Percentiles rank a stretch among this genome's conserved stretches.
phyloP scores from a whole-genome alignment of 2,797 vertebrate species.

The Carcharodon carcharias region DNA sequence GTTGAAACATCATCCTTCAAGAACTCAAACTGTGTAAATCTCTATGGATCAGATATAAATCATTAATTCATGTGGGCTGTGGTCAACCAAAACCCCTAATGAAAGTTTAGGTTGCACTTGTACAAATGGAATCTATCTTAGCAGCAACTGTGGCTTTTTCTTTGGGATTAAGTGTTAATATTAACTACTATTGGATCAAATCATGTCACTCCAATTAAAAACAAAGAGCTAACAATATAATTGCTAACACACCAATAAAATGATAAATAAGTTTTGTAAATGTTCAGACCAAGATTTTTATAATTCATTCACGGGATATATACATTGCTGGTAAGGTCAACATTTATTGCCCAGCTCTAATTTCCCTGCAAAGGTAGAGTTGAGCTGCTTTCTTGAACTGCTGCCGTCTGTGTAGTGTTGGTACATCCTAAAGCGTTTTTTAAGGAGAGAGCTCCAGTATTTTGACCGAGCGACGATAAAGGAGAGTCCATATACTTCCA shows the following conservation, averaged over 20 bases:
- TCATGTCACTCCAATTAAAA: background rate
- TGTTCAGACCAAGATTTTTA: background rate
- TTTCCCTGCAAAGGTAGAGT: background rate
- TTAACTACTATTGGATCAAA: background rate
- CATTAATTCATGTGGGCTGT: constrained; percentile 3
- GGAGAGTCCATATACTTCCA: background rate
- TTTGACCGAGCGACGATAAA: background rate
- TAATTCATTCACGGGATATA: background rate
- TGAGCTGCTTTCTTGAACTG: background rate
- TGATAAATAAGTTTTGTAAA: background rate
- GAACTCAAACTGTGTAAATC: background rate
- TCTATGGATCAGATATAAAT: background rate
- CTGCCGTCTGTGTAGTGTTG: background rate
- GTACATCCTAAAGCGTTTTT: too few species aligned
- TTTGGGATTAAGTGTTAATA: background rate
- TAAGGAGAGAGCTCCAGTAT: background rate
- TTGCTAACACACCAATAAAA: background rate
- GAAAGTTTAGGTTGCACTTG: background rate
- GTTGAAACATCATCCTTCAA: constrained; percentile 21
- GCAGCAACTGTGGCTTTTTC: constrained; percentile 5
- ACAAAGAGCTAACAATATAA: background rate
- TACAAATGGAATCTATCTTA: background rate
- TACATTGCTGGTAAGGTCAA: background rate
- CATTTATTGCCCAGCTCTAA: background rate
- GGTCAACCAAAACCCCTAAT: constrained; percentile 28